phyloP scores from a whole-genome alignment of 2,113 vertebrate species.

The Apistogramma diplotaenia region DNA sequence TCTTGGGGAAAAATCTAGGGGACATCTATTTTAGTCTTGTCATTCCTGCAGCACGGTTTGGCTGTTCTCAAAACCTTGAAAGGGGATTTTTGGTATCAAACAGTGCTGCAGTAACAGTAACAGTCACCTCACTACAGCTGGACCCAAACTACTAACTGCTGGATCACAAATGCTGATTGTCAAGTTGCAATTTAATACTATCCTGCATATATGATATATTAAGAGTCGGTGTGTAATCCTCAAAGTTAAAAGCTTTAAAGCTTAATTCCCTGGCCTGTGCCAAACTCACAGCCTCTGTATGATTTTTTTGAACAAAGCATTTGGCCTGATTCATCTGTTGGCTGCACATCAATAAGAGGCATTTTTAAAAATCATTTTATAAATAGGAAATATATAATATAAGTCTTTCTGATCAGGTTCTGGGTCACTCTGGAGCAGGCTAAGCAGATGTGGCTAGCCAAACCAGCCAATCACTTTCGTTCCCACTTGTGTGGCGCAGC shows the following conservation, averaged over 20 bases:
- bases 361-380: no score
- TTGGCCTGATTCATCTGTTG: background rate
- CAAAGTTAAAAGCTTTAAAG: background rate
- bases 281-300: background rate
- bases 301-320: background rate
- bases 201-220: background rate
- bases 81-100: constrained; percentile 18
- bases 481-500: constrained; percentile 3
- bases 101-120: background rate
- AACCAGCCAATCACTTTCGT: background rate
- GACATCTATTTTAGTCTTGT: constrained; percentile 64
- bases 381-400: background rate
- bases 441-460: background rate
- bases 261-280: background rate
- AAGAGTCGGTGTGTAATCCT: background rate
- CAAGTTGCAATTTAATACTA: background rate
- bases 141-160: no score
- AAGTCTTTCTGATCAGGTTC: background rate
- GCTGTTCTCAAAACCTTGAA: constrained; percentile 34
- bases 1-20: constrained; percentile 59
- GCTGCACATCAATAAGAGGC: background rate
- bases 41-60: constrained; percentile 32
- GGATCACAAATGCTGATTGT: no score
- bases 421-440: background rate
- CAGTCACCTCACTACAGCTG: no score